These are phyloP conservation scores for Monochamus alternatus DNA, from an alignment of 2,888 invertebrate genomes.

Conservation along the genomic window DNA sequence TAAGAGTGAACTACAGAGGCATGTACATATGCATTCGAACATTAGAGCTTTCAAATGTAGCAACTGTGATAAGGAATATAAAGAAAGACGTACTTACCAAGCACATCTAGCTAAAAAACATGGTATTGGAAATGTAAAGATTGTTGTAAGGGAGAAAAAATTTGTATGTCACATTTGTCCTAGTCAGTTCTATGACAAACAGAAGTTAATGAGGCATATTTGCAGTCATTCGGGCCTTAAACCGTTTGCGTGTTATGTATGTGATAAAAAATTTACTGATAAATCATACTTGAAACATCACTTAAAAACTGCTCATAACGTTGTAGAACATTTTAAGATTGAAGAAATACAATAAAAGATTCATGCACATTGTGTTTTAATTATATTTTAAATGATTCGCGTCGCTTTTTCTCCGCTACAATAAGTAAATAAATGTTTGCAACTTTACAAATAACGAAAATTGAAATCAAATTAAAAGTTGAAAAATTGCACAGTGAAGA, in stretches of 20 bases:
- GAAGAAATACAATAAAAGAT: not conserved
- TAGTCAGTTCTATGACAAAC: constrained; percentile 66
- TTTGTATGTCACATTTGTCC: constrained; percentile 61
- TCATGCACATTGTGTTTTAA: not conserved
- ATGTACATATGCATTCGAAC: constrained; percentile 58
- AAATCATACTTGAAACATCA: constrained; percentile 62
- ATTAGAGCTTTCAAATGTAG: constrained; percentile 66
- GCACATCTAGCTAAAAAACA: constrained; percentile 73
- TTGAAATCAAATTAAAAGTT: too few relatives aligned
- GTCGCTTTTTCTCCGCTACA: too few relatives aligned
- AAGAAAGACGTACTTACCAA: constrained; percentile 66
- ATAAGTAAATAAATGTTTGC: too few relatives aligned
- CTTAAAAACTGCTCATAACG: constrained; percentile 52
- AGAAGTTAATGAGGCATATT: constrained; percentile 61
- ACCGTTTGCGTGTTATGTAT: constrained; percentile 58
- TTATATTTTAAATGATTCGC: not conserved
- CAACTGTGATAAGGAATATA: constrained; percentile 73
- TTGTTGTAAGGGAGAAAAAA: constrained; percentile 64
- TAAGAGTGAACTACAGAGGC: constrained; percentile 58
- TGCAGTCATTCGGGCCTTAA: constrained; percentile 61
- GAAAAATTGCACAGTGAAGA: too few relatives aligned
- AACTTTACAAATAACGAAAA: too few relatives aligned
- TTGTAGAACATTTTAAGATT: not conserved
- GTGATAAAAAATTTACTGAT: constrained; percentile 61
- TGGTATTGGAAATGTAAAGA: constrained; percentile 66